Base-by-base conservation (phyloP, 1,140 invertebrate genomes). In the Radopholus similis region DNA sequence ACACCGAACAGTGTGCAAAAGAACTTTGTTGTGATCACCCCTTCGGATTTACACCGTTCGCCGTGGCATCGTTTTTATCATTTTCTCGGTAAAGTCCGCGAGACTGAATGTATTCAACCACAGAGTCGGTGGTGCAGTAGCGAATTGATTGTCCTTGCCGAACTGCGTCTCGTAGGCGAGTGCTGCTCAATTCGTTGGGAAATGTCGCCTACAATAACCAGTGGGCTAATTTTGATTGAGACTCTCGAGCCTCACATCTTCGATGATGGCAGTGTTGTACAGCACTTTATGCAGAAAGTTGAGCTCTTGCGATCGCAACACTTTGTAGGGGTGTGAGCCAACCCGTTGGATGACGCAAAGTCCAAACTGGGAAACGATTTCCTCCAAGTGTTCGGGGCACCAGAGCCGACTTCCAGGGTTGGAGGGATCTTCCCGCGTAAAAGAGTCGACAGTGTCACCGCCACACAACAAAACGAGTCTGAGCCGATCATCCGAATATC, bases 371-470 rank as follows among this genome's bases (percentile, higher is more conserved):
- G 34, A 44, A n/a, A 75, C 38, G 21, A 78, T 80, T 23, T 51
- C 32, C 13, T 64, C 15, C n/a, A 78, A 49, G 55, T 78, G 68
- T 15, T 26, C 21, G 6, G 60, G 23, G 28, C 62, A 47, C 76
- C 76, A 78, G 15, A 78, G 68, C 30, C 54, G 58, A 23, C 47
- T 38, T n/a, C 66, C 72, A 70, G 42, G 65, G 73, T 30, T 30
- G 37, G 68, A 42, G 9, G 73, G 77, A 8, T 64, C 53, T 32
- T 78, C 66, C 26, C 55, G 26, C 8, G 59, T 15, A 54, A 78
- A 78, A 9, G 77, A 75, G 40, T 78, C 76, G 2, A 78, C 68
- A 5, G 80, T 47, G 55, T 78, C 76, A 11, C 71, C 76, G n/a
- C 76, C 76, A 23, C 74, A 78, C 3, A 78, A 37, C 13, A 78